Evolutionary conservation across 1,140 invertebrate species (phyloP), one percentile per base, ranked within the genome.

Genomic region (Pseudobourletiella spinata): DNA sequence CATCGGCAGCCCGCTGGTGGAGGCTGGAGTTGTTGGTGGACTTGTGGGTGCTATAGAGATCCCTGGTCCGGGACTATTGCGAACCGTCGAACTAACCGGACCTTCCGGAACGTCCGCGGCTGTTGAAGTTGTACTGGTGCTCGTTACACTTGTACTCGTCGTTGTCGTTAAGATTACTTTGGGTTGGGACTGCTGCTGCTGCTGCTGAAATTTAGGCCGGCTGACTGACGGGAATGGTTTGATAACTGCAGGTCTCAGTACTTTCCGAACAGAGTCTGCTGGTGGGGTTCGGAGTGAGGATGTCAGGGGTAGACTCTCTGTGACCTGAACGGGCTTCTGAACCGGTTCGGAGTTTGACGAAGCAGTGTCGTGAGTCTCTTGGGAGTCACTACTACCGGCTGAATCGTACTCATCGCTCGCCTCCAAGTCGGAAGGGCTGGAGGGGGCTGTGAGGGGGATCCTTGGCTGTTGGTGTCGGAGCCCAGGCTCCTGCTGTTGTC

Each of bases 131-230:
- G 42, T 58, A 3, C 76, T 74, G 65, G 74, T 71, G 22, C 50
- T 54, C 3, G 67, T 64, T n/a, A 71, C 72, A n/a, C 72, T 73
- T 16, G 65, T 71, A 3, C 73, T 74, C 6, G 70, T 51, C 3
- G 71, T 70, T 3, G 73, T 70, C 11, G 67, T 51, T 1, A 72
- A 72, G 3, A 68, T 61, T 22, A 69, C 48, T 4, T 72, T 73
- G 6, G 56, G 56, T 30, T 59, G n/a, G n/a, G n/a, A n/a, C n/a
- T n/a, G n/a, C n/a, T n/a, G n/a, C n/a, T n/a, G n/a, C n/a, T n/a
- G n/a, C 32, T 39, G 32, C n/a, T 39, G 28, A 16, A 59, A 61
- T 25, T 55, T 57, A 24, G 60, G 57, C 29, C 59, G 25, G n/a
- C n/a, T n/a, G 1, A 22, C 22, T 20, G 42, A 32, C 43, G 20